Conservation (phyloP, 2,113 vertebrate genomes). For the Australoheros scitulus region DNA sequence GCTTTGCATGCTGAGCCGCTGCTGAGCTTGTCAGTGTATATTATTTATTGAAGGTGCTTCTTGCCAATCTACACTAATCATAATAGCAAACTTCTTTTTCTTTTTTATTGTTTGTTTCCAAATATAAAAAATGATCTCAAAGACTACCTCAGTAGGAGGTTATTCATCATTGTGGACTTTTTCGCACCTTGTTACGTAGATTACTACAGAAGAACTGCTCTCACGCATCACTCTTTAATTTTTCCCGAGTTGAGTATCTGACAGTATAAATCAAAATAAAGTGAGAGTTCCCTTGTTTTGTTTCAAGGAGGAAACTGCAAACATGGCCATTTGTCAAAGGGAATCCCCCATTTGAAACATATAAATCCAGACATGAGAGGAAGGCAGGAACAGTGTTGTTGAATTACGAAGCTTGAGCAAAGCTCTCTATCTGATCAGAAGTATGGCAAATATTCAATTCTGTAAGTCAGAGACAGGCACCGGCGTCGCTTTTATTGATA, state of each 20-base stretch:
- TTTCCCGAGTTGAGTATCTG: not conserved
- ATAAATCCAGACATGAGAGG: conserved; percentile 23
- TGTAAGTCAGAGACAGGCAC: conserved; percentile 53
- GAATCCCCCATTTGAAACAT: conserved; percentile 34
- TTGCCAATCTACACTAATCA: not conserved
- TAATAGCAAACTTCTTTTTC: too few relatives aligned
- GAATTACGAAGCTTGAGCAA: not conserved
- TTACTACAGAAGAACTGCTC: not conserved
- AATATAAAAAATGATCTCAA: not conserved
- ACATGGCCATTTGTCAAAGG: conserved; percentile 43
- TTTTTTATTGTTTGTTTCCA: not conserved
- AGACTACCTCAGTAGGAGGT: not conserved
- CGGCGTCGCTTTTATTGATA: not conserved
- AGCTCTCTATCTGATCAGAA: conserved; percentile 5
- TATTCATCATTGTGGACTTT: not conserved
- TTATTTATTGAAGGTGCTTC: not conserved
- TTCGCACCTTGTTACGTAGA: not conserved
- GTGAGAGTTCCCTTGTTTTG: not conserved
- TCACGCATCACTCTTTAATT: not conserved
- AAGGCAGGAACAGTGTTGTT: not conserved
- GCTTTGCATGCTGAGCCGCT: not conserved
- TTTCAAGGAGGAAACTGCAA: not conserved
- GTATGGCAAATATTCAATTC: conserved; percentile 39
- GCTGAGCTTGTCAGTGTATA: not conserved
- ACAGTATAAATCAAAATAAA: not conserved